These are phyloP conservation scores for Dreissena polymorpha DNA, from an alignment of 1,140 invertebrate species.

Conservation along the genomic window DNA sequence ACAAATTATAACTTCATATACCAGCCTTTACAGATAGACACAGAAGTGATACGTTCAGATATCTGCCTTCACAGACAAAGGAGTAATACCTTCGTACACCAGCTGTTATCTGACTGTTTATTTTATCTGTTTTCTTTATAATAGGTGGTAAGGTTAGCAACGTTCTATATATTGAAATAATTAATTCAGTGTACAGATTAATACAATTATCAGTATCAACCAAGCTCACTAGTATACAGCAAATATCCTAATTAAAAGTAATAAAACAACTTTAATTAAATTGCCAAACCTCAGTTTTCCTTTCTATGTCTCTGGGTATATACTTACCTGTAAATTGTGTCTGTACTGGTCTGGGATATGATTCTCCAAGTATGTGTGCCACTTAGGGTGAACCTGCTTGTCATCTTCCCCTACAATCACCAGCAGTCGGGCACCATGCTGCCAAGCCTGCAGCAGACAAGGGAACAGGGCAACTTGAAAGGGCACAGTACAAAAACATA, in stretches of 20 bases:
- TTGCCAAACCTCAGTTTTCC: background rate
- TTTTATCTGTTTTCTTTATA: too few species aligned
- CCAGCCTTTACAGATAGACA: too few species aligned
- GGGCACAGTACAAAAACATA: too few species aligned
- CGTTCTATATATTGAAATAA: too few species aligned
- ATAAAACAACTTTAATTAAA: background rate
- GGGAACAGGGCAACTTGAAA: too few species aligned
- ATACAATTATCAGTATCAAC: background rate
- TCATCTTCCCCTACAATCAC: conserved; percentile 61
- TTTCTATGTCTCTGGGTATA: background rate
- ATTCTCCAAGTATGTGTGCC: conserved; percentile 32
- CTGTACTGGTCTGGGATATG: conserved; percentile 40
- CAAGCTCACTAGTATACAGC: background rate
- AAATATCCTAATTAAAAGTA: background rate
- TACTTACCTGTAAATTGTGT: conserved; percentile 43
- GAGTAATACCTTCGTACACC: background rate
- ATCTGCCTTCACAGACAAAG: background rate
- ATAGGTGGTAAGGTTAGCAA: too few species aligned
- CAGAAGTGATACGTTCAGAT: too few species aligned
- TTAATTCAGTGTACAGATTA: background rate
- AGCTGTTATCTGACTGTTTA: too few species aligned
- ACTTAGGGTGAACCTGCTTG: conserved; percentile 24
- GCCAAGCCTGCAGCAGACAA: conserved; percentile 46
- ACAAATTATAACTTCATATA: too few species aligned
- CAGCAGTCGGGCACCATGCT: conserved; percentile 51